Base-by-base conservation (phyloP, 1,140 invertebrate species). In the Caenorhabditis briggsae region DNA sequence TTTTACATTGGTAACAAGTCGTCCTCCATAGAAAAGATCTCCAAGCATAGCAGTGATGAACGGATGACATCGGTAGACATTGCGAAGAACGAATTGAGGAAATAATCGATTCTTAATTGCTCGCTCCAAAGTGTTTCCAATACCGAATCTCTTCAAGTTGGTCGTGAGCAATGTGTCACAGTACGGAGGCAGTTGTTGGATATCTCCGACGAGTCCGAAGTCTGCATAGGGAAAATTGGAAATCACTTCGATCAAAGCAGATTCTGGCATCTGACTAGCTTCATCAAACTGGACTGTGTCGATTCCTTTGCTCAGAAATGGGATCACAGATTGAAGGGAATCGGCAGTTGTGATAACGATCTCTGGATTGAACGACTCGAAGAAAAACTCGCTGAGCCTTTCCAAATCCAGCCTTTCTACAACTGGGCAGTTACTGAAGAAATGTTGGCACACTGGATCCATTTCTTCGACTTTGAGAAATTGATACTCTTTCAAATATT, bases 11-110 rank as follows among this genome's bases (percentile, higher is more conserved):
- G 59, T 25, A 20, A 61, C 5, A 33, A 61, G 59, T 8, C 14
- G 7, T 23, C 23, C 14, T 25, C 59, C 59, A 61, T 61, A 61
- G 23, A 61, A 61, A 2, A 11, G 6, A 61, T 33, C 9, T 61
- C 59, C 59, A 33, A 61, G 59, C 11, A 61, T 61, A 5, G 12
- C 20, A 61, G 59, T 61, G 20, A 23, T 61, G 2, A 61, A 20
- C 11, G 59, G 59, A 61, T 61, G 59, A 25, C 59, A 61, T 25
- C 59, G 59, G 25, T 61, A 61, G n/a, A 61, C 59, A 23, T 11
- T 25, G 9, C 23, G 20, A 25, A 61, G 59, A 14, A 25, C 59
- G 8, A 33, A 20, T 25, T 25, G 59, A 20, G 59, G 59, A 9
- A 61, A 61, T 33, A 61, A 8, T 25, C 25, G 11, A 20, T 11